Conservation (phyloP, 2,797 vertebrate species). For the Pseudopleuronectes americanus region DNA sequence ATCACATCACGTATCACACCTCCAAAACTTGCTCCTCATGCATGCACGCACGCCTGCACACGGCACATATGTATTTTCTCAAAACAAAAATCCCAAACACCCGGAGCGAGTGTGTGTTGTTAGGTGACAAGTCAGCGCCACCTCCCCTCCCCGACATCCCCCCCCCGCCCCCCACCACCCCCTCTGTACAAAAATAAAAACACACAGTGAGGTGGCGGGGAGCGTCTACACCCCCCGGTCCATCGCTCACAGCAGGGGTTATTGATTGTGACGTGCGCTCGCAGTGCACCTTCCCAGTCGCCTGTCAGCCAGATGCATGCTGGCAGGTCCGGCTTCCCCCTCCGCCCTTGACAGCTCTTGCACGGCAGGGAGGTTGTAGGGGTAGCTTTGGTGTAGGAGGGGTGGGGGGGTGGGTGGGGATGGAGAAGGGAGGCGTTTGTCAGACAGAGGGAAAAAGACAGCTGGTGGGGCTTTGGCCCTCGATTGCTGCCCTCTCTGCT, state of each 20-base stretch:
- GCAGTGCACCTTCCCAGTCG: constrained; percentile 87
- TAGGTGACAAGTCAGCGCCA: constrained; percentile 58
- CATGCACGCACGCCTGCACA: constrained; percentile 54
- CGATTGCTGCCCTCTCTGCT: constrained; percentile 20
- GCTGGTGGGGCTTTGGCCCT: constrained; percentile 53
- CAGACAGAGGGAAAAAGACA: constrained; percentile 53
- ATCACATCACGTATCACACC: constrained; percentile 50
- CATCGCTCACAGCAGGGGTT: constrained; percentile 83
- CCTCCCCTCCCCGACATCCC: not conserved
- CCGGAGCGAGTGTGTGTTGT: constrained; percentile 55
- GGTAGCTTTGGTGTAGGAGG: constrained; percentile 24
- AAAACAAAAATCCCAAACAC: constrained; percentile 61
- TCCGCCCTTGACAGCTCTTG: constrained; percentile 82
- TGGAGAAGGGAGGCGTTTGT: constrained; percentile 42
- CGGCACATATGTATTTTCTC: constrained; percentile 69
- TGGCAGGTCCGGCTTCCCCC: constrained; percentile 80
- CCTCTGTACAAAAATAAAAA: constrained; percentile 55
- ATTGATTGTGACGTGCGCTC: constrained; percentile 89
- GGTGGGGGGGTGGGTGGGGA: constrained; percentile 6
- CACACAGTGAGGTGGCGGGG: constrained; percentile 52
- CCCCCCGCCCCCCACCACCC: not conserved
- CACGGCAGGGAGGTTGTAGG: constrained; percentile 75
- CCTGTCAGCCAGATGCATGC: constrained; percentile 85
- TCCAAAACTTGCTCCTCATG: constrained; percentile 42
- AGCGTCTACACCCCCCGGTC: constrained; percentile 35